phyloP scores from a whole-genome alignment of 2,888 invertebrate genomes.

The Nephrocerus scutellatus region DNA sequence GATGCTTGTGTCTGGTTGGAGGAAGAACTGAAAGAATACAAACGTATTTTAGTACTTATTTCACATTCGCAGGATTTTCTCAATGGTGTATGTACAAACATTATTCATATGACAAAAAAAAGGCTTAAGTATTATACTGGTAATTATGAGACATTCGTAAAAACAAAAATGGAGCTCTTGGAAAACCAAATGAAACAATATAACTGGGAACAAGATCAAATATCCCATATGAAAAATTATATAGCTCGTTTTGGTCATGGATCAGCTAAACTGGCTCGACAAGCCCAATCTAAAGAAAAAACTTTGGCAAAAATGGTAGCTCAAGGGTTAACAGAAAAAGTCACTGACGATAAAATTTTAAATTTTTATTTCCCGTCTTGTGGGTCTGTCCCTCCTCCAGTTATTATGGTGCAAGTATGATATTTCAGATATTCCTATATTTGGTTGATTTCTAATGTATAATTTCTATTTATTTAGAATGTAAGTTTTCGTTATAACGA shows the following conservation, averaged over 20 bases:
- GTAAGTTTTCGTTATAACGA: conserved; percentile 93
- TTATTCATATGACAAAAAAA: conserved; percentile 90
- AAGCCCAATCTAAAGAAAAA: conserved; percentile 99
- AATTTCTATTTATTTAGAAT: conserved; percentile 55
- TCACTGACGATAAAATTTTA: conserved; percentile 79
- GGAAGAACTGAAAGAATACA: conserved; percentile 93
- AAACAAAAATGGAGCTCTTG: conserved; percentile 85
- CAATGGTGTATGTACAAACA: conserved; percentile 95
- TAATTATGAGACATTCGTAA: conserved; percentile 94
- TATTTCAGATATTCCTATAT: background rate
- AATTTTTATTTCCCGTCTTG: conserved; percentile 95
- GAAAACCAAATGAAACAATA: conserved; percentile 99
- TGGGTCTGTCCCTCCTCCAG: conserved; percentile 95
- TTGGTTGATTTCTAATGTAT: background rate
- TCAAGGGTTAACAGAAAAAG: conserved; percentile 93
- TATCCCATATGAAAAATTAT: conserved; percentile 99
- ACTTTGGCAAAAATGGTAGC: conserved; percentile 99
- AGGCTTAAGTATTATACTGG: conserved; percentile 91
- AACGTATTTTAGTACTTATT: conserved; percentile 92
- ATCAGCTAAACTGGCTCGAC: conserved; percentile 94
- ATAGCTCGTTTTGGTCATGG: conserved; percentile 99
- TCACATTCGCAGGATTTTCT: conserved; percentile 99
- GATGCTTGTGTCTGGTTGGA: conserved; percentile 99
- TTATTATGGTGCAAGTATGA: conserved; percentile 91
- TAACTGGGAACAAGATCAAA: conserved; percentile 99